Conservation (phyloP, 2,797 vertebrate species). For the Epinephelus awoara region DNA sequence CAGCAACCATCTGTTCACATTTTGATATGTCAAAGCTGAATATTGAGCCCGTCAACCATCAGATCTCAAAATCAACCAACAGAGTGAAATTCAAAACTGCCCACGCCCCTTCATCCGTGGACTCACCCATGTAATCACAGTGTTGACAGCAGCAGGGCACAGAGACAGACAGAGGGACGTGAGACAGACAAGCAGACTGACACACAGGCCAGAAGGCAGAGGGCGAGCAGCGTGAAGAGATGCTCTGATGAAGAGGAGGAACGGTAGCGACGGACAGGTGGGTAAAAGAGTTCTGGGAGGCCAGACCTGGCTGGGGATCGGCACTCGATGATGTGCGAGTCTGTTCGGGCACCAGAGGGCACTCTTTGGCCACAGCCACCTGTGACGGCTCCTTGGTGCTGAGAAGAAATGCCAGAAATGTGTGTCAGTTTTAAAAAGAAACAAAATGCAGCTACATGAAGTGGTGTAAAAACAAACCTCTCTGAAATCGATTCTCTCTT, state of each 20-base stretch:
- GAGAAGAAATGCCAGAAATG: slow-evolving; percentile 26
- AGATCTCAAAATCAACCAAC: too few species aligned
- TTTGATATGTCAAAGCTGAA: neutral
- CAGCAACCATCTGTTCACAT: neutral
- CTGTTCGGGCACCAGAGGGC: slow-evolving; percentile 71
- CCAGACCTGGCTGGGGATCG: slow-evolving; percentile 87
- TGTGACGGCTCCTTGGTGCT: slow-evolving; percentile 46
- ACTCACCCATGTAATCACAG: slow-evolving; percentile 20
- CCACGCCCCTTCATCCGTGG: neutral
- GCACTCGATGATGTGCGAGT: neutral
- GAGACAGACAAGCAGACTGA: slow-evolving; percentile 24
- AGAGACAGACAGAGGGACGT: slow-evolving; percentile 12
- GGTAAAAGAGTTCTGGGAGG: slow-evolving; percentile 36
- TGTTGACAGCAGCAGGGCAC: slow-evolving; percentile 24
- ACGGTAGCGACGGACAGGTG: slow-evolving; percentile 12
- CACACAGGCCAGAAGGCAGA: slow-evolving; percentile 32
- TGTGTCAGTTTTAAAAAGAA: neutral
- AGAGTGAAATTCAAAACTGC: neutral
- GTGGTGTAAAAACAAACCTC: slow-evolving; percentile 48
- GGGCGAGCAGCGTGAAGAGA: slow-evolving; percentile 43
- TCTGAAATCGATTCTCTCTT: slow-evolving; percentile 40
- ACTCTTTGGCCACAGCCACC: slow-evolving; percentile 53
- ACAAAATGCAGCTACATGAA: too few species aligned
- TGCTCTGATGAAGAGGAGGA: slow-evolving; percentile 24
- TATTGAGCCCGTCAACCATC: neutral